phyloP scores from a whole-genome alignment of 2,888 invertebrate species.

The Romanomermis culicivorax region DNA sequence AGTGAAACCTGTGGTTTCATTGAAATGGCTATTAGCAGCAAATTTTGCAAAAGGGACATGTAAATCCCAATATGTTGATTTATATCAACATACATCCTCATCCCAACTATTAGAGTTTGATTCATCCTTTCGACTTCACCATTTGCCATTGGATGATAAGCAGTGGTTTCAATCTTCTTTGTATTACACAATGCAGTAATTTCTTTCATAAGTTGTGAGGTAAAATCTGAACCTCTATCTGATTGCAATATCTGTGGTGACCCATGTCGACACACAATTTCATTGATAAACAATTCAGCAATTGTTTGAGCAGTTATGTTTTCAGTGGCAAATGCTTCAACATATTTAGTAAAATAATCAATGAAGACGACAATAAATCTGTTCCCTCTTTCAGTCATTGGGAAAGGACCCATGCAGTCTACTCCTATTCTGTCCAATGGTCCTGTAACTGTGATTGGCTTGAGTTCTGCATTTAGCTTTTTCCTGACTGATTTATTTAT shows the following conservation, averaged over 20 bases:
- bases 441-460: constrained; percentile 9
- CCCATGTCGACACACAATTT: neutral
- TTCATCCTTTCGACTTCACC: constrained; percentile 13
- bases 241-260: neutral
- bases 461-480: neutral
- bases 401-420: constrained; percentile 17
- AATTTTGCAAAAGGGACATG: constrained; percentile 15
- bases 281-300: constrained; percentile 14
- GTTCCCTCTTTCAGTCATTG: constrained; percentile 11
- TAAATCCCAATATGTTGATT: constrained; percentile 20
- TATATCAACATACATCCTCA: constrained; percentile 15
- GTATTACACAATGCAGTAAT: neutral
- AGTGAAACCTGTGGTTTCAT: constrained; percentile 14
- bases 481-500: neutral
- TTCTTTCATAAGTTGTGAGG: neutral
- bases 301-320: constrained; percentile 23
- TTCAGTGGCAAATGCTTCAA: constrained; percentile 20
- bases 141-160: constrained; percentile 13
- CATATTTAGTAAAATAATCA: constrained; percentile 15
- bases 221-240: neutral
- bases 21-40: constrained; percentile 15
- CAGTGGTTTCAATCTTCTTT: neutral
- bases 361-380: constrained; percentile 15
- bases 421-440: constrained; percentile 16
- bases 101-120: constrained; percentile 15